Evolutionary conservation across 2,797 vertebrate species (phyloP), one percentile per base, ranked within the genome.

Genomic region (Phaenicophaeus curvirostris): DNA sequence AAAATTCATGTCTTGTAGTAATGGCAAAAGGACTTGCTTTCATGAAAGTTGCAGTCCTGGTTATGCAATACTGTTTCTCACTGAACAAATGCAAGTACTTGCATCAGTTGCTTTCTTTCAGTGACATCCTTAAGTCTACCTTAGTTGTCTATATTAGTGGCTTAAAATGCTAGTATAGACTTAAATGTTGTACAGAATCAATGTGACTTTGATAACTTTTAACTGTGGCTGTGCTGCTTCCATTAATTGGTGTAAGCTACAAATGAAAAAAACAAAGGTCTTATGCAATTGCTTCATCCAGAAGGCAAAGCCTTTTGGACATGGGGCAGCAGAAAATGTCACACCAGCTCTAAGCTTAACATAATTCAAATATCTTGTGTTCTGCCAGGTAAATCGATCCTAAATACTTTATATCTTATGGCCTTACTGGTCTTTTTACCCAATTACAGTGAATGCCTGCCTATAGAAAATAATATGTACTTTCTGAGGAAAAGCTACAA

Each of bases 91-190:
- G 61, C 63, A 95, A 93, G 78, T 86, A 74, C 25, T 93, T 67
- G 44, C 50, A 77, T 79, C 61, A 83, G 6, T 53, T 85, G 15
- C 54, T 93, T 85, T 71, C 72, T 91, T 93, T 77, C 75, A 93
- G 63, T 81, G 85, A 54, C 55, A 80, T 6, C 81, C 62, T 62
- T 48, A 48, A 39, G 41, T 44, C 46, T 93, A 10, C 80, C 31
- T 63, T 76, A 58, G 51, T 82, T 59, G 55, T 79, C 89, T 94
- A 67, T 62, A 46, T 78, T 81, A 61, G 69, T 72, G 67, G 58
- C 41, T 93, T 84, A 85, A 91, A 90, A 71, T 55, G 6, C 53
- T 39, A 4, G 30, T 63, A 5, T 16, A 54, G 65, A 82, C 71
- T 77, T 82, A 55, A 73, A 25, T 65, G 68, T 50, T 93, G 68